Evolutionary conservation across 2,797 vertebrate genomes (phyloP), one percentile per base, ranked within the genome.

Genomic region (Champsocephalus gunnari): DNA sequence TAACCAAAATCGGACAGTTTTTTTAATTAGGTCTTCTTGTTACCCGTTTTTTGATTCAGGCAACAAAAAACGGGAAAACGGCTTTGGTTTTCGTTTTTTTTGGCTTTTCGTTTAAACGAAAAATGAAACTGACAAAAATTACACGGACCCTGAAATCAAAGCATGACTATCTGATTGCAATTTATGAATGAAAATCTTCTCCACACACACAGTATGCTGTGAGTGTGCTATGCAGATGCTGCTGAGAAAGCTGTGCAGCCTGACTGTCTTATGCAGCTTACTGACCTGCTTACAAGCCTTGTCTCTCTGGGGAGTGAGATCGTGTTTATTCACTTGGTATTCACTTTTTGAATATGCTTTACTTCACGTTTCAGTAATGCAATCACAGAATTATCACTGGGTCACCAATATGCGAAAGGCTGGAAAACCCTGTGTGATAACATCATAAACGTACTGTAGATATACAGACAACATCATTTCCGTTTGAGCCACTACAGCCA

Each of bases 271-370:
- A 50, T 44, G 32, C 64, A 63, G 71, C 58, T 66, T 74, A 59
- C 71, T 89, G 85, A 89, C 83, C 87, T 85, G 83, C 70, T 85
- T 77, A 75, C 58, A 49, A 70, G 75, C 75, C 69, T 53, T 48
- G 3, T 73, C 58, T 63, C 75, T 75, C 75, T 56, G 19, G 51
- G 66, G 76, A 85, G n/a, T 2, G 28, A 69, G 59, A 82, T 53
- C 56, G 47, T 21, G 65, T 81, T 84, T 75, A 68, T 78, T 59
- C 47, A 32, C 66, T 81, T 38, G n/a, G 38, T 56, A 58, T 32
- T 2, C 63, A 49, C 28, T 6, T 60, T 45, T 6, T 24, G 38
- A 54, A 32, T 74, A 9, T 38, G 2, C 59, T 80, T 47, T 44
- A 54, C 32, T 74, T 9, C 57, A 14, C 12, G 79, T 77, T 60